Evolutionary conservation across 2,888 invertebrate species (phyloP).

Genomic region (Polydrusus pterygomalis): DNA sequence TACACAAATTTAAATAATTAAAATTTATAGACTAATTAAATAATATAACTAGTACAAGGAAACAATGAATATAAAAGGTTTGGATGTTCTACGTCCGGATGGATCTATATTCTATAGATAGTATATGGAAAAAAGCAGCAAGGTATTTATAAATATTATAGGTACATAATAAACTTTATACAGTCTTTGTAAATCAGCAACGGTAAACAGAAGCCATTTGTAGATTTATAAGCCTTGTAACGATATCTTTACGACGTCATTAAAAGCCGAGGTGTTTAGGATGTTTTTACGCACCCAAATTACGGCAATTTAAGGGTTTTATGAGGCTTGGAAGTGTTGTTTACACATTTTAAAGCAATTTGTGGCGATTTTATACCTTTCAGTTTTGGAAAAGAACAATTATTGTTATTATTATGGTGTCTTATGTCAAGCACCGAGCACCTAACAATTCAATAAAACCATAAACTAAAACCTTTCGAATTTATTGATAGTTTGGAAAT

Average conservation of each 20-base stretch:
- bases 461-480: no score
- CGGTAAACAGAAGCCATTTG: slow-evolving; percentile 62
- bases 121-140: no score
- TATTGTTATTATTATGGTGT: not conserved
- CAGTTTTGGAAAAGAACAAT: slow-evolving; percentile 14
- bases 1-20: no score
- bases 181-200: slow-evolving; percentile 60
- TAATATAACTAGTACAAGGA: no score
- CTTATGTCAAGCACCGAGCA: not conserved
- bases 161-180: slow-evolving; percentile 3
- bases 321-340: slow-evolving; percentile 44
- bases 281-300: slow-evolving; percentile 55
- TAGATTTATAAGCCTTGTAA: slow-evolving; percentile 65
- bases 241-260: slow-evolving; percentile 66
- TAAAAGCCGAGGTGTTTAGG: slow-evolving; percentile 64
- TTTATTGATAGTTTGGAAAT: no score
- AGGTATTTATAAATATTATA: no score
- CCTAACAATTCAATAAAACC: no score
- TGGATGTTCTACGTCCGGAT: no score
- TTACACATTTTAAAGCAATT: slow-evolving; percentile 37
- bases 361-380: slow-evolving; percentile 36
- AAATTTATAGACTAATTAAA: no score
- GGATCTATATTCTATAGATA: no score
- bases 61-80: no score
- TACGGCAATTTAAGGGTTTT: slow-evolving; percentile 51